These are phyloP conservation scores for Schlechtendalia chinensis DNA, from an alignment of 1,140 invertebrate genomes.

Conservation along the genomic window DNA sequence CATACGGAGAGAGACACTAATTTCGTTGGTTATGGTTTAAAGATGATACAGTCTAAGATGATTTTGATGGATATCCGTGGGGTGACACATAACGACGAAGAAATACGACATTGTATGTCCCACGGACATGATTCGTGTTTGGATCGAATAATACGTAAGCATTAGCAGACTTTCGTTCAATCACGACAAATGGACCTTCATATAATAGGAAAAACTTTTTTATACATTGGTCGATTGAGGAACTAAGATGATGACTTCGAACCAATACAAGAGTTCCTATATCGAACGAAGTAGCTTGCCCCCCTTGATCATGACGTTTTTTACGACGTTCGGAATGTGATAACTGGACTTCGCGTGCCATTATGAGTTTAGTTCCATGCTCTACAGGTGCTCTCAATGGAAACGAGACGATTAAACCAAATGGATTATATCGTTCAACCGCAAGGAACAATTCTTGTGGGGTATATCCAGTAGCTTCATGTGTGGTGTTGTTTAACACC, in stretches of 20 bases:
- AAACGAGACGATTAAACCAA: not conserved
- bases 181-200: not conserved
- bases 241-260: not conserved
- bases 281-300: not conserved
- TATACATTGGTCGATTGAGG: not conserved
- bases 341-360: not conserved
- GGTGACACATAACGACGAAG: too few relatives aligned
- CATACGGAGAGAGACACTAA: too few relatives aligned
- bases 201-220: not conserved
- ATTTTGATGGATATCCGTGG: too few relatives aligned
- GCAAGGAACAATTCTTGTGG: not conserved
- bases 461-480: not conserved
- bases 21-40: too few relatives aligned
- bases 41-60: too few relatives aligned
- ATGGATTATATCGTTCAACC: not conserved
- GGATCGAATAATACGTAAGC: not conserved
- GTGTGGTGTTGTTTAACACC: not conserved
- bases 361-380: not conserved
- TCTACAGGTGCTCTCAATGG: accelerated
- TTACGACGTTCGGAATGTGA: not conserved
- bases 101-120: too few relatives aligned
- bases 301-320: not conserved
- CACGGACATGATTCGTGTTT: too few relatives aligned
- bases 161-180: not conserved
- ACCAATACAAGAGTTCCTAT: not conserved